Evolutionary conservation across 2,797 vertebrate genomes (phyloP).

Genomic region (Nyctalus aviator): DNA sequence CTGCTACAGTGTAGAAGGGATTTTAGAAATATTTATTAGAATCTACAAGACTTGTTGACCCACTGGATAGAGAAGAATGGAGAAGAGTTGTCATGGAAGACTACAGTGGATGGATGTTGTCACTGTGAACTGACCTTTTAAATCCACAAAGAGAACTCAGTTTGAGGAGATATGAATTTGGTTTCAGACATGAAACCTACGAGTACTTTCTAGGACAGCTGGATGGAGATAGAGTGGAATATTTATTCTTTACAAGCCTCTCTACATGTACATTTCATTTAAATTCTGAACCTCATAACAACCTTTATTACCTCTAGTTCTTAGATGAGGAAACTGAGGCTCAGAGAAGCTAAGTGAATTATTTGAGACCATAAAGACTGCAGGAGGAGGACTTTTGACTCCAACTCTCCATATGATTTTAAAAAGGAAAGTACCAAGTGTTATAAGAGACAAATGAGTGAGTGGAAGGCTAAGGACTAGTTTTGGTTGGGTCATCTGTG

Average conservation of each 20-base stretch:
- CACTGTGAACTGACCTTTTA: not conserved
- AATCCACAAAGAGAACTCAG: not conserved
- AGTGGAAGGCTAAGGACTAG: not conserved
- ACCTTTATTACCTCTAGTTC: not conserved
- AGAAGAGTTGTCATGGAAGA: not conserved
- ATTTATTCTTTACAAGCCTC: not conserved
- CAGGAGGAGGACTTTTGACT: not conserved
- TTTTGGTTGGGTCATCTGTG: not conserved
- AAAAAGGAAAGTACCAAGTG: not conserved
- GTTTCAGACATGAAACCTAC: not conserved
- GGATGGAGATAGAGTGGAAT: not conserved
- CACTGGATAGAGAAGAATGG: too few species aligned
- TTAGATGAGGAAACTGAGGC: not conserved
- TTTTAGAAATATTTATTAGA: not conserved
- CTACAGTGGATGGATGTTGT: rapidly evolving
- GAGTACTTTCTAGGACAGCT: not conserved
- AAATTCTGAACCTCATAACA: not conserved
- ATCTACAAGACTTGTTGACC: not conserved
- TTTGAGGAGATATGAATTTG: not conserved
- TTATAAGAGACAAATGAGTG: not conserved
- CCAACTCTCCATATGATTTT: not conserved
- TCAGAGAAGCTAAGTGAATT: not conserved
- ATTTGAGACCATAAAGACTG: not conserved
- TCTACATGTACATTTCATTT: not conserved
- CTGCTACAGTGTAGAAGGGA: not conserved